Conservation (phyloP, 64 coral and sea anemone species). For the Hydrozoanthus tunicans region DNA sequence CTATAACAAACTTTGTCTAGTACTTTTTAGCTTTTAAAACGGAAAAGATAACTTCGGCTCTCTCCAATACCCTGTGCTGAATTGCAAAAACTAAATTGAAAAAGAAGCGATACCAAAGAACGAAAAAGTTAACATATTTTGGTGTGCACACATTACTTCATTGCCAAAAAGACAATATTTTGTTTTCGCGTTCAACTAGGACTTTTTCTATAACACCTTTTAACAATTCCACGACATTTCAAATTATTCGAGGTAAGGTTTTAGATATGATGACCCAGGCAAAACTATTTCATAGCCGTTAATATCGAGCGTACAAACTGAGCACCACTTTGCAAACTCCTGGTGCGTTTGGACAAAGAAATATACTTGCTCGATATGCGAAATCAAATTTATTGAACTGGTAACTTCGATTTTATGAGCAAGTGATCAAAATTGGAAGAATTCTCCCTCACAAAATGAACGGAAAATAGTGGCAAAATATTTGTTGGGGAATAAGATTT, state of each 20-base stretch:
- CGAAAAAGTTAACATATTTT: neutral
- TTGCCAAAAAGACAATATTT: neutral
- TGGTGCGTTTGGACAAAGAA: neutral
- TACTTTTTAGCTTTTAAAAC: neutral
- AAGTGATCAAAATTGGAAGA: neutral
- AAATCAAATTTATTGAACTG: slow-evolving; percentile 13
- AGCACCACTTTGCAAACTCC: slow-evolving; percentile 5
- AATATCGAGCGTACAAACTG: neutral
- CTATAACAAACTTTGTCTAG: neutral
- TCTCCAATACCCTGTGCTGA: neutral
- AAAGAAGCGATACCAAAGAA: neutral
- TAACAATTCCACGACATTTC: slow-evolving; percentile 6
- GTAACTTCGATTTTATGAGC: slow-evolving; percentile 17
- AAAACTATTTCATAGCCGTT: neutral
- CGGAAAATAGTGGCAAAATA: neutral
- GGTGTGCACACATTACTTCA: neutral
- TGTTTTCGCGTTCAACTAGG: neutral
- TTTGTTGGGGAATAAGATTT: neutral
- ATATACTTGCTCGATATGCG: neutral
- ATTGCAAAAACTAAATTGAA: neutral
- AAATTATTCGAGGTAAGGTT: neutral
- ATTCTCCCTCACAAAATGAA: neutral
- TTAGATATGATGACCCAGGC: slow-evolving; percentile 6
- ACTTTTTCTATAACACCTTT: neutral
- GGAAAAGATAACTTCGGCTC: neutral